These are phyloP conservation scores for Cairina moschata DNA, from an alignment of 2,113 vertebrate genomes.

Conservation along the genomic window DNA sequence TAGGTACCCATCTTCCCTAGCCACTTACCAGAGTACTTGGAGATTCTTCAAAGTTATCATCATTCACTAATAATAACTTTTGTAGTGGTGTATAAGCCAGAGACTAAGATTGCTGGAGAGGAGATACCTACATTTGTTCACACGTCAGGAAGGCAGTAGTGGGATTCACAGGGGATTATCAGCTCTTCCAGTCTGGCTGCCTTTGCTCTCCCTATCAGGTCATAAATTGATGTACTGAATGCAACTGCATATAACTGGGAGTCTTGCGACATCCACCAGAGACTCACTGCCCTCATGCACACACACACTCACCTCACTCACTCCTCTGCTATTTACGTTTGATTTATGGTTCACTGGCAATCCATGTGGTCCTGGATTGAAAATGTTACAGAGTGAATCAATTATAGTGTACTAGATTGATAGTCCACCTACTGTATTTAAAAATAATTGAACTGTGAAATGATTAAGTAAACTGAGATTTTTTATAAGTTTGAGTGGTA, in stretches of 20 bases:
- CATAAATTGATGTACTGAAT: not conserved
- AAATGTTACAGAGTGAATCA: slow-evolving; percentile 44
- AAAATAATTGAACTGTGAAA: slow-evolving; percentile 57
- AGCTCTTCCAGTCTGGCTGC: not conserved
- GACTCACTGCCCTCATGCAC: not conserved
- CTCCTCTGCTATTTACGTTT: slow-evolving; percentile 9
- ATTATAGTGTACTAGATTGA: slow-evolving; percentile 38
- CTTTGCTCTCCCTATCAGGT: not conserved
- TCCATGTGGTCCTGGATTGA: not conserved
- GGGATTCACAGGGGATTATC: not conserved
- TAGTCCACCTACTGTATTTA: slow-evolving; percentile 51
- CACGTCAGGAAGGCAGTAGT: not conserved
- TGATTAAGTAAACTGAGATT: slow-evolving; percentile 54
- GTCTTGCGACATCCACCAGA: not conserved
- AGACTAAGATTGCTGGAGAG: not conserved
- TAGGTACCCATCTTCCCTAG: no score
- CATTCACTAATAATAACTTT: not conserved
- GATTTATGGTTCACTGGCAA: slow-evolving; percentile 23
- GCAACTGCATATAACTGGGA: not conserved
- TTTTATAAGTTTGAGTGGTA: not conserved
- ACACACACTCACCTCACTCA: not conserved
- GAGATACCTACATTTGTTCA: not conserved
- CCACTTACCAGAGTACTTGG: not conserved
- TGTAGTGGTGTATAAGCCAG: not conserved
- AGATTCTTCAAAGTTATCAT: not conserved